Percentiles rank a stretch among this genome's conserved stretches.
These are phyloP conservation scores for Drosophila paranaensis DNA, from an alignment of 2,888 invertebrate species.

Conservation along the genomic window DNA sequence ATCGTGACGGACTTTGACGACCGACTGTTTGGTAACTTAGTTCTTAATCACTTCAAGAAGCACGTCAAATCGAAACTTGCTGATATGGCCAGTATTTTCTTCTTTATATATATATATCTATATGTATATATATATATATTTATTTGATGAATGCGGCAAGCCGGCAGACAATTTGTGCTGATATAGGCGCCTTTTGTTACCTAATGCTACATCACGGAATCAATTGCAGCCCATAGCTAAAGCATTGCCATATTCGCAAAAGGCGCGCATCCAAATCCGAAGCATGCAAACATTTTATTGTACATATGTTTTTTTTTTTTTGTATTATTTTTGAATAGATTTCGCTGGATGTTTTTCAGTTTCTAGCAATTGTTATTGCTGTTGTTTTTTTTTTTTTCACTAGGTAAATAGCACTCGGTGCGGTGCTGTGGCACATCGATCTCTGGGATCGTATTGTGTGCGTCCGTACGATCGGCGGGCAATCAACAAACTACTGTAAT, in stretches of 20 bases:
- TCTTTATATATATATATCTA: no score
- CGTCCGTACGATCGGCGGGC: conserved; percentile 69
- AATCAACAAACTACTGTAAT: conserved; percentile 81
- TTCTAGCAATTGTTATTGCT: conserved; percentile 29
- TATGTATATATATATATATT: neutral
- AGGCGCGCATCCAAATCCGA: conserved; percentile 24
- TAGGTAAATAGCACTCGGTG: conserved; percentile 44
- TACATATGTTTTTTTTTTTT: conserved; percentile 20
- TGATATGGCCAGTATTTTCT: conserved; percentile 49
- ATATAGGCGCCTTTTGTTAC: conserved; percentile 58
- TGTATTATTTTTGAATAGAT: conserved; percentile 1
- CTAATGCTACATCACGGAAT: conserved; percentile 53
- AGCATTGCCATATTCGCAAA: conserved; percentile 25
- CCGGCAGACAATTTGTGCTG: conserved; percentile 35
- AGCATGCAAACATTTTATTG: conserved; percentile 26
- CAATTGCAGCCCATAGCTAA: conserved; percentile 16
- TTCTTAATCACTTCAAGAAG: conserved; percentile 47
- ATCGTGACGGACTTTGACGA: conserved; percentile 39
- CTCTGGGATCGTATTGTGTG: conserved; percentile 51
- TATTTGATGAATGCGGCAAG: conserved; percentile 47
- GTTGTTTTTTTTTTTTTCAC: conserved; percentile 31
- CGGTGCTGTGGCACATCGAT: conserved; percentile 57
- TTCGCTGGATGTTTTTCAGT: neutral
- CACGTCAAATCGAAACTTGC: conserved; percentile 35
- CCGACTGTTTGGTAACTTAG: conserved; percentile 33